phyloP scores from a whole-genome alignment of 2,797 vertebrate genomes.

The Columba guinea region DNA sequence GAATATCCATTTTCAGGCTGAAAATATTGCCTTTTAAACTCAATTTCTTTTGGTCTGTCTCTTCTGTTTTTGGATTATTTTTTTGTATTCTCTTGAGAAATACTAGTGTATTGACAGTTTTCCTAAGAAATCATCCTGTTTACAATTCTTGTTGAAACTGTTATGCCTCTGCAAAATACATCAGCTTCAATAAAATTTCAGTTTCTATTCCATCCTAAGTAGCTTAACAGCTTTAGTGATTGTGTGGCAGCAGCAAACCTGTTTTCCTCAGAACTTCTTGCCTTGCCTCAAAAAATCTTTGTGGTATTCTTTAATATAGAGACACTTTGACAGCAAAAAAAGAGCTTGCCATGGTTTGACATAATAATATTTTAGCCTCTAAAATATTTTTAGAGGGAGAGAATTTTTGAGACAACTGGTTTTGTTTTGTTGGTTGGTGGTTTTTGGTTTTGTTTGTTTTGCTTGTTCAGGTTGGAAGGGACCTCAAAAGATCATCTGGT shows the following conservation, averaged over 20 bases:
- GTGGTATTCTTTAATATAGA: neutral
- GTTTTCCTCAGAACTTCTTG: neutral
- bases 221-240: slow-evolving; percentile 31
- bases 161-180: neutral
- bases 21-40: slow-evolving; percentile 28
- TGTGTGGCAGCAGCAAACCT: neutral
- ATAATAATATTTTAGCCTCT: neutral
- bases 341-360: neutral
- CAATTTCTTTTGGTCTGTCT: slow-evolving; percentile 6
- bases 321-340: neutral
- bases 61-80: slow-evolving; percentile 7
- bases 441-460: neutral
- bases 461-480: neutral
- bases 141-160: slow-evolving; percentile 22
- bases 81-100: slow-evolving; percentile 21
- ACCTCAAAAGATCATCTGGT: neutral
- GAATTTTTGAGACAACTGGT: neutral
- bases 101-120: neutral
- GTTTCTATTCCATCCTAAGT: slow-evolving; percentile 8
- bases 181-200: slow-evolving; percentile 46
- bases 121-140: slow-evolving; percentile 23
- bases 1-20: slow-evolving; percentile 3
- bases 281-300: neutral
- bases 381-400: neutral
- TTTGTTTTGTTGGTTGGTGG: neutral